These are phyloP conservation scores for Iguana delicatissima DNA, from an alignment of 2,797 vertebrate genomes.

Conservation along the genomic window DNA sequence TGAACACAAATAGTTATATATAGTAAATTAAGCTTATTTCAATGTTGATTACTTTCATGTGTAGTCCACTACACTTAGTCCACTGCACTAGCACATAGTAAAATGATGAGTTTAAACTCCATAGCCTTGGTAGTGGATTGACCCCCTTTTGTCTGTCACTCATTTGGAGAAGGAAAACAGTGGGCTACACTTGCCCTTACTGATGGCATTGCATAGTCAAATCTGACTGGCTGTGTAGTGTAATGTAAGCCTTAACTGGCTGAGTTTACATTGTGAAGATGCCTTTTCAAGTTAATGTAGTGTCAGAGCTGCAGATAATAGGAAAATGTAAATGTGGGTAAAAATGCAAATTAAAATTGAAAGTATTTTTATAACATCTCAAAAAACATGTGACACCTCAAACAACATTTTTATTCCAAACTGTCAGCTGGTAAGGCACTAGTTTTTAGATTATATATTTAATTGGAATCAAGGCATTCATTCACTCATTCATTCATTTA, in stretches of 20 bases:
- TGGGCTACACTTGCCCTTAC: background rate
- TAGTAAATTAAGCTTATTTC: background rate
- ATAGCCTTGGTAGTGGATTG: background rate
- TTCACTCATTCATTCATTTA: too few relatives aligned
- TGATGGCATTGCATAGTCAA: background rate
- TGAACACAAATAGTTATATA: rapidly evolving
- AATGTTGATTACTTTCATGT: rapidly evolving
- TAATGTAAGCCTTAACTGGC: background rate
- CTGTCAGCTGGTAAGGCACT: background rate
- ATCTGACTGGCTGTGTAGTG: background rate
- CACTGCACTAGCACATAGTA: background rate
- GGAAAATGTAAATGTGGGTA: background rate
- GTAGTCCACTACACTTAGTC: background rate
- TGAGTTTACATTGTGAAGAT: background rate
- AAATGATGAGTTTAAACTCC: background rate
- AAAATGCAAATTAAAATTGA: background rate
- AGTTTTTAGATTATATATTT: background rate
- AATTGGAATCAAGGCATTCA: background rate
- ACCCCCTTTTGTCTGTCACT: background rate
- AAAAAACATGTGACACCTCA: background rate
- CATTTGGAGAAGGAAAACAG: background rate
- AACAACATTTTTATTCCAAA: background rate
- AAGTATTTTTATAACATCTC: background rate
- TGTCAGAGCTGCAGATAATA: background rate
- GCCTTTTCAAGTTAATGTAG: background rate